Evolutionary conservation across 2,797 vertebrate species (phyloP), one percentile per base, ranked within the genome.

Genomic region (Gambusia yucatana): DNA sequence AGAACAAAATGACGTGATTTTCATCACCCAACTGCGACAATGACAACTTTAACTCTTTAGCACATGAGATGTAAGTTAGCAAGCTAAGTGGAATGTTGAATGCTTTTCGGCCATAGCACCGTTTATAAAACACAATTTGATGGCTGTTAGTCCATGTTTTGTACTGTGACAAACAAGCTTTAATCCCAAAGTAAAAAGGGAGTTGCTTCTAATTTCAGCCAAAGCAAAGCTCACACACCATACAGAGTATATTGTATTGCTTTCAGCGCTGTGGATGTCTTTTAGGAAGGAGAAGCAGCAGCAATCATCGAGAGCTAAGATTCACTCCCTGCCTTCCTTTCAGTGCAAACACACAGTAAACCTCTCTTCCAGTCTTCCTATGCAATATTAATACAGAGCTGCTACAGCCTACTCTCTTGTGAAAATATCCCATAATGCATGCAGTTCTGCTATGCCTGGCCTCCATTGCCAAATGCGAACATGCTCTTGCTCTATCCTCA

Each of bases 341-440:
- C 74, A 77, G 52, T 77, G 75, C 43, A 55, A 52, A 43, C 52
- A 46, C 46, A 67, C 36, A 41, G 63, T 41, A 20, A 33, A 5
- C 65, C 74, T 36, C 46, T 76, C 77, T 55, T 78, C 82, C 44
- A 57, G 25, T 81, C 36, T 59, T 83, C 81, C 81, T 70, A 76
- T 88, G 84, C 76, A 88, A 80, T 87, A 88, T 88, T 89, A 89
- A 86, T 83, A 86, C 80, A 75, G 84, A 13, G 73, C 79, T 80
- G 81, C 82, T 84, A 82, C 65, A 30, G 81, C 90, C 83, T 82
- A 83, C 82, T 82, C 84, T 84, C 76, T 77, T 84, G 79, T 78
- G 77, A 89, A 93, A 79, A 87, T 85, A 87, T 89, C 87, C 81
- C 84, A 88, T 93, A 89, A 91, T 93, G 83, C 89, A 86, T 79